Evolutionary conservation across 2,113 vertebrate genomes (phyloP).

Genomic region (Nettapus auritus): DNA sequence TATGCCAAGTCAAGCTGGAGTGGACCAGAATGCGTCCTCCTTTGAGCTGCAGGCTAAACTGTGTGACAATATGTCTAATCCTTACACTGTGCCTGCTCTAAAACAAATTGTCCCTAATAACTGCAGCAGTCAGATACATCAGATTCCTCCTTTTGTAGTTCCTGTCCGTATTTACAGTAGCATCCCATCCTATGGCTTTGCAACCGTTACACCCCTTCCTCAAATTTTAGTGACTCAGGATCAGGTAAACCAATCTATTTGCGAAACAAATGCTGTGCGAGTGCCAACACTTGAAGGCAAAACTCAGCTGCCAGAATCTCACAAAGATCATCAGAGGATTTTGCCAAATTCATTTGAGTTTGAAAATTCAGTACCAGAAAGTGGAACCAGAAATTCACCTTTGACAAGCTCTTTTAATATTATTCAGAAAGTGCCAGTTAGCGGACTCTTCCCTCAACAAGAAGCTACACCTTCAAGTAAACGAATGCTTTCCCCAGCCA

Average conservation of each 20-base stretch:
- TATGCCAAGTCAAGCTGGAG: conserved; percentile 73
- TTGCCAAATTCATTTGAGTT: conserved; percentile 67
- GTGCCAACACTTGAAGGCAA: conserved; percentile 76
- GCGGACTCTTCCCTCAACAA: conserved; percentile 89
- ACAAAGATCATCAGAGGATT: conserved; percentile 71
- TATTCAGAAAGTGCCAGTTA: conserved; percentile 84
- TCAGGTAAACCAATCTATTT: conserved; percentile 79
- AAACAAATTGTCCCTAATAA: conserved; percentile 69
- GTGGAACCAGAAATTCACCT: conserved; percentile 69
- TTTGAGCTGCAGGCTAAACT: conserved; percentile 63
- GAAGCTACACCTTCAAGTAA: conserved; percentile 94
- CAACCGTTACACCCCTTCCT: conserved; percentile 82
- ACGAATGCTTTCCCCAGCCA: conserved; percentile 97
- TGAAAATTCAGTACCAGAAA: conserved; percentile 65
- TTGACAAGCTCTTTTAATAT: conserved; percentile 75
- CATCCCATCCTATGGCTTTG: conserved; percentile 77
- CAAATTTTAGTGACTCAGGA: conserved; percentile 95
- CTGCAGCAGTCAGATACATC: conserved; percentile 47
- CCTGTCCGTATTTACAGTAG: conserved; percentile 78
- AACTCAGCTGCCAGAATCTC: conserved; percentile 70
- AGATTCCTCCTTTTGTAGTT: conserved; percentile 77
- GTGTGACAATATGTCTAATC: conserved; percentile 75
- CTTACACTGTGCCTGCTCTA: conserved; percentile 71
- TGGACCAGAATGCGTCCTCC: conserved; percentile 29
- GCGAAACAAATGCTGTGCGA: conserved; percentile 68